Evolutionary conservation across 2,888 invertebrate species (phyloP), one percentile per base, ranked within the genome.

Genomic region (Aelia acuminata): DNA sequence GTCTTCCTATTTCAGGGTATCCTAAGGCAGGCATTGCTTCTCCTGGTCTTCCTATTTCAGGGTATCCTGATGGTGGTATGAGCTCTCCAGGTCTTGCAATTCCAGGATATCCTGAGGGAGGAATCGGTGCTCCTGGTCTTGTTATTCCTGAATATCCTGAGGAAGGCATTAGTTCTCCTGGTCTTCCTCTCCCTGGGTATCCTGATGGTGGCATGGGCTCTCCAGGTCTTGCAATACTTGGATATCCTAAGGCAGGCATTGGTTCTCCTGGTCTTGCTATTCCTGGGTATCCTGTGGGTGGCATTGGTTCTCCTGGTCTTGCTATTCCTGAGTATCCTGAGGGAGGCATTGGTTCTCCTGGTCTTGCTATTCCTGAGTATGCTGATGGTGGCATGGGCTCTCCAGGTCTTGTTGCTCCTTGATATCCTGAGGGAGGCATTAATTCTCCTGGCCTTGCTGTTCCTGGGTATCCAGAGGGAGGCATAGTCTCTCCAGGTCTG

Each of bases 331-430:
- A 88, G 48, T 88, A 88, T 87, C 47, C 89, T 50, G 88, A 88
- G 87, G 84, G 22, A 70, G 88, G 88, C 22, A 22, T 50, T 31
- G 4, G 31, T 89, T 89, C 91, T 4, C 90, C 90, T 7, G 90
- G 89, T 57, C 39, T 87, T 84, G 20, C 87, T 84, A 43, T 85
- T 26, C 84, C 88, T 70, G 88, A 63, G 35, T 70, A 50, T 84
- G 47, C 84, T 31, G 57, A 50, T 0, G 48, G 87, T 31, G 57
- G 31, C 63, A 11, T 20, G 70, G 22, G 35, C 84, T 57, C 88
- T n/a, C 89, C 89, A 0, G 89, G 89, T 20, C 85, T 84, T 75
- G 43, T 15, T 57, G 47, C 2, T 7, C 88, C 85, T 53, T 88
- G 89, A 39, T 88, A 88, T 88, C 48, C 89, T 49, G 88, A 89